Percentiles rank a stretch among this genome's conserved stretches.
These are phyloP conservation scores for Cheirogaleus major DNA, from an alignment of 2,797 vertebrate species.

Conservation along the genomic window DNA sequence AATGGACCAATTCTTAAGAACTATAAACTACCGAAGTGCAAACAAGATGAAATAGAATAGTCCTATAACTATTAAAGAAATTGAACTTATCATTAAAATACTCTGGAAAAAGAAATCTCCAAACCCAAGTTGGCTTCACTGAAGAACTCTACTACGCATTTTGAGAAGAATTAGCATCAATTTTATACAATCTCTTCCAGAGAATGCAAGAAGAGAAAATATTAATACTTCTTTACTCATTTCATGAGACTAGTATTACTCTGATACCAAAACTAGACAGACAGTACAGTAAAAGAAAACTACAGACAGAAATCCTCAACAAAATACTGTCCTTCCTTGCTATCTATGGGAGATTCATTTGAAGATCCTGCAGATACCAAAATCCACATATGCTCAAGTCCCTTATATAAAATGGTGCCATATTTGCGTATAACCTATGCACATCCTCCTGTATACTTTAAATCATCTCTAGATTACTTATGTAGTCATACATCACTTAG, in stretches of 20 bases:
- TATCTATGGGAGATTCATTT: not conserved
- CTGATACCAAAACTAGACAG: not conserved
- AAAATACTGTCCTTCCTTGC: not conserved
- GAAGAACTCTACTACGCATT: not conserved
- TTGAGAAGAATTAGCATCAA: not conserved
- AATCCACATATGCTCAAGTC: not conserved
- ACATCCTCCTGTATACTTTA: not conserved
- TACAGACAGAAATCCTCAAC: not conserved
- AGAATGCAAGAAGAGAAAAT: not conserved
- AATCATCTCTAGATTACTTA: not conserved
- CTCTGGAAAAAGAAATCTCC: not conserved
- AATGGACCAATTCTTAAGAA: not conserved
- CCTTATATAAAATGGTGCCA: not conserved
- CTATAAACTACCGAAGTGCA: not conserved
- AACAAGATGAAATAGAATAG: not conserved
- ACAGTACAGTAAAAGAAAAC: not conserved
- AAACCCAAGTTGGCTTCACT: not conserved
- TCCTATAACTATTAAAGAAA: not conserved
- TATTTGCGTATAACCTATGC: not conserved
- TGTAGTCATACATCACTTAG: not conserved
- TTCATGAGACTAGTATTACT: not conserved
- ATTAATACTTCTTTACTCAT: not conserved
- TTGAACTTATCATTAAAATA: not conserved
- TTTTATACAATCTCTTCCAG: conserved; percentile 12
- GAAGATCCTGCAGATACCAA: not conserved